phyloP scores from a whole-genome alignment of 2,888 invertebrate species.

The Gerris lacustris region DNA sequence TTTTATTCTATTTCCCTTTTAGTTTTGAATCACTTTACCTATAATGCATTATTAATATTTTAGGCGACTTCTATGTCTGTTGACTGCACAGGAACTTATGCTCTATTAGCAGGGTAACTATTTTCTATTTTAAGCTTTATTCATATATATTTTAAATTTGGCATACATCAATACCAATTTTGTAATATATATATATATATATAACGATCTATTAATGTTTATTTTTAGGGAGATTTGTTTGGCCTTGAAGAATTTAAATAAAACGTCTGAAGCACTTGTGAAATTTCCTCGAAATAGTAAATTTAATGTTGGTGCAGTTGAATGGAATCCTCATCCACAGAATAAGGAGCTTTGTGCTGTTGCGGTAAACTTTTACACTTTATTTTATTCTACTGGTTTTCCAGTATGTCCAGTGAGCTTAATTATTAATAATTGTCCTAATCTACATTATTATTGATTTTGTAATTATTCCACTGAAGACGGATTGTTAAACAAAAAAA shows the following conservation, averaged over 20 bases:
- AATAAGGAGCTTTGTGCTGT: conserved; percentile 74
- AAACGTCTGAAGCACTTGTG: conserved; percentile 52
- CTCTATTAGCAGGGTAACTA: conserved; percentile 66
- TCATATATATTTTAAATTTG: not conserved
- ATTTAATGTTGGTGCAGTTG: conserved; percentile 83
- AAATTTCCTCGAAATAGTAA: conserved; percentile 80
- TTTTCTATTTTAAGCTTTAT: conserved; percentile 1
- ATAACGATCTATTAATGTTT: too few species aligned
- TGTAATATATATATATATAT: too few species aligned
- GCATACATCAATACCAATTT: too few species aligned
- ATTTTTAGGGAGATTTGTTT: conserved; percentile 57
- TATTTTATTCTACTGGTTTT: conserved; percentile 6
- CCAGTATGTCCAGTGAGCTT: not conserved
- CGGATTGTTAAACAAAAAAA: too few species aligned
- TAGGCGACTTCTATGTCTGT: conserved; percentile 89
- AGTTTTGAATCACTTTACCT: not conserved
- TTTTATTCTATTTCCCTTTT: not conserved
- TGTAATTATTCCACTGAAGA: too few species aligned
- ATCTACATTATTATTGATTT: not conserved
- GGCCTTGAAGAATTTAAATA: conserved; percentile 65
- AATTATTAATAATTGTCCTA: not conserved
- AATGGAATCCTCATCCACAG: conserved; percentile 74
- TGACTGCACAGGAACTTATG: conserved; percentile 71
- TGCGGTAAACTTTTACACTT: conserved; percentile 49
- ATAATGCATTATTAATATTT: conserved; percentile 24